Percentiles rank a stretch among this genome's conserved stretches.
These are phyloP conservation scores for Leptopilina drosophilae DNA, from an alignment of 2,888 invertebrate genomes.

Conservation along the genomic window DNA sequence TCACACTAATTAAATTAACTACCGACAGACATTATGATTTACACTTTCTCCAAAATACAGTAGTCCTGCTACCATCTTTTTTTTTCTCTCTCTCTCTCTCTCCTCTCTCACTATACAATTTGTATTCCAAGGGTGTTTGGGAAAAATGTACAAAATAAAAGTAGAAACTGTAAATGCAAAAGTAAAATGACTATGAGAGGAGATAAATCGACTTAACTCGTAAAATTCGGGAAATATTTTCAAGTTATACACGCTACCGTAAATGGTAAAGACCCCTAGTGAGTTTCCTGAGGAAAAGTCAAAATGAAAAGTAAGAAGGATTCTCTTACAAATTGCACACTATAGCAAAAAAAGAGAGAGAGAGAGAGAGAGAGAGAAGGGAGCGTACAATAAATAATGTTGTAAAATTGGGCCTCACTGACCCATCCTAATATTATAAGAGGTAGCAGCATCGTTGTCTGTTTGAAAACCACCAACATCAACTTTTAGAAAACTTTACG, in stretches of 20 bases:
- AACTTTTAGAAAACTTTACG: conserved; percentile 47
- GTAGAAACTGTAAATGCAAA: conserved; percentile 9
- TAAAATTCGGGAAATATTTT: conserved; percentile 26
- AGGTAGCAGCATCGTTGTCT: conserved; percentile 35
- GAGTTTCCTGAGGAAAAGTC: conserved; percentile 26
- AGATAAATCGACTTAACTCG: conserved; percentile 34
- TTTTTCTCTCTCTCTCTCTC: too few relatives aligned
- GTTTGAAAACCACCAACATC: conserved; percentile 40
- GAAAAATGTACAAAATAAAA: not conserved
- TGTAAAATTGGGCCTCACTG: conserved; percentile 50
- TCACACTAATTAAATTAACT: too few relatives aligned
- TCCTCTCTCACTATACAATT: too few relatives aligned
- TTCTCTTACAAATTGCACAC: conserved; percentile 17
- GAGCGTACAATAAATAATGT: conserved; percentile 42
- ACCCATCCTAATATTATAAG: not conserved
- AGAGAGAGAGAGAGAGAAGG: not conserved
- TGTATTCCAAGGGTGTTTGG: not conserved
- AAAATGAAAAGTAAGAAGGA: conserved; percentile 24
- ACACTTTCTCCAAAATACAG: too few relatives aligned
- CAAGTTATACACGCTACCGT: conserved; percentile 32
- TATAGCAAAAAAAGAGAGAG: not conserved
- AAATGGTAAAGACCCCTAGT: conserved; percentile 24
- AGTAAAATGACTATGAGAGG: not conserved
- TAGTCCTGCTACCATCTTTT: too few relatives aligned
- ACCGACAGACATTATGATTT: too few relatives aligned